Percentiles rank a stretch among this genome's conserved stretches.
phyloP scores from a whole-genome alignment of 2,113 vertebrate species.

The Bubo bubo region DNA sequence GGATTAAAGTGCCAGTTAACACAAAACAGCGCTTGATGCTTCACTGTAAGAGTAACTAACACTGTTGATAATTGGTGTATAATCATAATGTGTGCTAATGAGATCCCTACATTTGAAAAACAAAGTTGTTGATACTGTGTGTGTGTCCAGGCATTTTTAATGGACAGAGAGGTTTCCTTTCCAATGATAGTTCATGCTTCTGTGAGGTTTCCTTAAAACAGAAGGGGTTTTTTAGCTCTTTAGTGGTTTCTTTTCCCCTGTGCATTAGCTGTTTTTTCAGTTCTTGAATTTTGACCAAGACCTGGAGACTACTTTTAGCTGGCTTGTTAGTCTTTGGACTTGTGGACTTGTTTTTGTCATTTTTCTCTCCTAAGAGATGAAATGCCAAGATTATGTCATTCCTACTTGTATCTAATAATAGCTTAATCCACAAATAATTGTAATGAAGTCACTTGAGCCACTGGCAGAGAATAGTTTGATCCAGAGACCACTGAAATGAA shows the following conservation, averaged over 20 bases:
- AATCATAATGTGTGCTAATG: not conserved
- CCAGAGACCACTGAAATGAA: not conserved
- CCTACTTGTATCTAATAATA: not conserved
- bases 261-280: not conserved
- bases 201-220: not conserved
- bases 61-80: not conserved
- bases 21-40: not conserved
- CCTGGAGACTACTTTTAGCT: not conserved
- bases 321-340: not conserved
- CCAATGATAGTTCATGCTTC: not conserved
- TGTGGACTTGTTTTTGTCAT: not conserved
- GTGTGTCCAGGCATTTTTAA: not conserved
- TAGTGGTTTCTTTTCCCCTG: not conserved
- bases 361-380: not conserved
- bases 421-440: not conserved
- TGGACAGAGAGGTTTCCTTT: not conserved
- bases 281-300: not conserved
- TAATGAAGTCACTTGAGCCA: not conserved
- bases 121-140: not conserved
- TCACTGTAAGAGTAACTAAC: not conserved
- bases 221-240: not conserved
- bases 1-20: slow-evolving; percentile 27
- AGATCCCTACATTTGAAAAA: not conserved
- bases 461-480: not conserved
- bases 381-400: not conserved